A percentile compares a stretch with the other conserved stretches of the same genome.
These are phyloP conservation scores for Molothrus ater DNA, from an alignment of 2,797 vertebrate genomes.

Conservation along the genomic window DNA sequence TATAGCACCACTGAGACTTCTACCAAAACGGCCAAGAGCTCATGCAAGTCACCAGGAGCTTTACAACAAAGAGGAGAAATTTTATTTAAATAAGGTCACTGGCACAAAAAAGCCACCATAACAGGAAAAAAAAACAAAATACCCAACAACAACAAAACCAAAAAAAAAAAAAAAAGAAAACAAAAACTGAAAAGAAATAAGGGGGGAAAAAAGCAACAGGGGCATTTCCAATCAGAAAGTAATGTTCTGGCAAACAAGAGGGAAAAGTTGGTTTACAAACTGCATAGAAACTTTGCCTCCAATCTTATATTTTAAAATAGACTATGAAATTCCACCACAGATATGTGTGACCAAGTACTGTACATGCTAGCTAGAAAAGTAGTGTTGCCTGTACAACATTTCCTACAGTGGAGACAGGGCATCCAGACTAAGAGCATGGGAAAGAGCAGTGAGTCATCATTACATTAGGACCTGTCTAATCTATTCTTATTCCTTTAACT, in stretches of 20 bases:
- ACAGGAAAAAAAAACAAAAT: neutral
- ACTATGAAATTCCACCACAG: neutral
- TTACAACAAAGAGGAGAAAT: neutral
- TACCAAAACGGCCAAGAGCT: neutral
- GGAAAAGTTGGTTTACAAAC: neutral
- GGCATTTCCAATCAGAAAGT: neutral
- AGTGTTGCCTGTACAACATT: neutral
- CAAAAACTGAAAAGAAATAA: neutral
- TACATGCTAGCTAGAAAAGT: neutral
- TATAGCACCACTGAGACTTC: neutral
- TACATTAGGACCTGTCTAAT: neutral
- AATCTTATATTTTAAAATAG: neutral
- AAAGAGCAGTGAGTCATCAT: neutral
- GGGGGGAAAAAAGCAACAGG: accelerated
- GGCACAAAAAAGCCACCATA: neutral
- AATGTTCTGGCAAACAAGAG: neutral
- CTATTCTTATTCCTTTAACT: neutral
- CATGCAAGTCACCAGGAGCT: neutral
- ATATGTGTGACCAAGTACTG: neutral
- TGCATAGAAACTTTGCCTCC: neutral
- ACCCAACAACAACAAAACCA: neutral
- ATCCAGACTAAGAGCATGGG: neutral
- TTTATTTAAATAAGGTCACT: neutral
- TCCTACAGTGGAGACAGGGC: neutral
- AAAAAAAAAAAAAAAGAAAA: neutral